A percentile compares a stretch with the other conserved stretches of the same genome.
Conservation (phyloP, 2,888 invertebrate species). For the Chaetoderma sp. region DNA sequence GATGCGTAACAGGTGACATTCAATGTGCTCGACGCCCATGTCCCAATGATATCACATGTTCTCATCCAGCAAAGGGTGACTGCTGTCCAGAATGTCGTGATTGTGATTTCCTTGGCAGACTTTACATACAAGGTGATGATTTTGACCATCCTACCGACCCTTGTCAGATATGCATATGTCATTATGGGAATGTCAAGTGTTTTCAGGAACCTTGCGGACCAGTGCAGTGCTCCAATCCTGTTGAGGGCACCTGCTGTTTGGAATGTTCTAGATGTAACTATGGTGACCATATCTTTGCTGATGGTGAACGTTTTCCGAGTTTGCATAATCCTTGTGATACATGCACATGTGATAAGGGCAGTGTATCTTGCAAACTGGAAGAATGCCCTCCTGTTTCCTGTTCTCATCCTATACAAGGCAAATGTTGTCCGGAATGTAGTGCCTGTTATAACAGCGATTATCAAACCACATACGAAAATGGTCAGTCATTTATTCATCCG, state of each 20-base stretch:
- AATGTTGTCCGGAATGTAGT: slow-evolving; percentile 34
- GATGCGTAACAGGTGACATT: slow-evolving; percentile 42
- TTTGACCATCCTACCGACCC: slow-evolving; percentile 30
- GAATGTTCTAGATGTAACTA: slow-evolving; percentile 29
- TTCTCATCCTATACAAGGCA: slow-evolving; percentile 21
- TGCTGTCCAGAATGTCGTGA: slow-evolving; percentile 14
- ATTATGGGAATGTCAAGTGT: slow-evolving; percentile 27
- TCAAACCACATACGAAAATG: slow-evolving; percentile 27
- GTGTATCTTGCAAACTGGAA: slow-evolving; percentile 13
- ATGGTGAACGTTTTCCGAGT: too few species aligned
- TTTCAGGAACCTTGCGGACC: slow-evolving; percentile 10
- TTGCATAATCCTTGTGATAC: slow-evolving; percentile 23
- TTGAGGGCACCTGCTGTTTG: slow-evolving; percentile 24
- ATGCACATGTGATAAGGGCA: slow-evolving; percentile 31
- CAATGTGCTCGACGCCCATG: slow-evolving; percentile 33
- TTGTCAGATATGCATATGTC: slow-evolving; percentile 32
- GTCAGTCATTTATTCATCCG: slow-evolving; percentile 32
- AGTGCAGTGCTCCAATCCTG: slow-evolving; percentile 18
- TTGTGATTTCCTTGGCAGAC: slow-evolving; percentile 22
- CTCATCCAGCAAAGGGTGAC: slow-evolving; percentile 4
- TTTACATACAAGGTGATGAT: slow-evolving; percentile 36
- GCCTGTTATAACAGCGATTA: too few species aligned
- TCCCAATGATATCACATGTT: slow-evolving; percentile 24
- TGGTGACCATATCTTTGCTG: neutral
- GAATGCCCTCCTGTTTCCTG: slow-evolving; percentile 16